Base-by-base conservation (phyloP, 2,888 invertebrate genomes). In the Tridacna gigas region DNA sequence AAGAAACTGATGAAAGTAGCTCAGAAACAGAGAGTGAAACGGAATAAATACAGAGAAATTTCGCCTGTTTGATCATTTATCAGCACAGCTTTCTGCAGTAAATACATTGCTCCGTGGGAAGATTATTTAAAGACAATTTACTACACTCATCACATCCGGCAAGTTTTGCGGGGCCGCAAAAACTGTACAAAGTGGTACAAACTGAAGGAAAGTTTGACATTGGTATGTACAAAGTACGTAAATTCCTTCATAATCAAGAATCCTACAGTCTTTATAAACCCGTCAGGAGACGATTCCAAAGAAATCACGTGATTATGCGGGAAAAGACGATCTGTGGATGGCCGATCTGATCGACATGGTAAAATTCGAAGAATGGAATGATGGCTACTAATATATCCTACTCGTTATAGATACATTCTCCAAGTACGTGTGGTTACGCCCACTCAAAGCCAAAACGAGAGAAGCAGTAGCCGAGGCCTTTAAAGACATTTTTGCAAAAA, bases 321-420 rank as follows among this genome's bases (percentile, higher is more conserved):
- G 88, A 26, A 88, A 66, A n/a, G 86, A 86, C 65, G 86, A 89
- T 65, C 71, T 85, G 18, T 86, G 88, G 86, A 73, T 76, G 80
- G 80, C 79, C 3, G 82, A 88, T 69, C 61, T 86, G 5, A 83
- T 85, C 28, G 87, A 84, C 47, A 87, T 89, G 87, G 71, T 71
- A 18, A 87, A 89, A 60, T 85, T 82, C 65, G 71, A 63, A 0
- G 79, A 83, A 22, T 79, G 77, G 65, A 88, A 85, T 45, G 37
- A 86, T 18, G 85, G 76, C 4, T 78, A 63, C 22, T 79, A 75
- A 15, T 86, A 83, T 22, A 77, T 86, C 12, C 56, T 85, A 13
- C 80, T 85, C 20, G 82, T 88, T 25, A 86, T 83, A 9, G 85
- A 86, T 56, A 80, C 86, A 2, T 85, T 88, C 37, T 82, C 82